Evolutionary conservation across 1,140 invertebrate species (phyloP).

Genomic region (Caenorhabditis remanei): DNA sequence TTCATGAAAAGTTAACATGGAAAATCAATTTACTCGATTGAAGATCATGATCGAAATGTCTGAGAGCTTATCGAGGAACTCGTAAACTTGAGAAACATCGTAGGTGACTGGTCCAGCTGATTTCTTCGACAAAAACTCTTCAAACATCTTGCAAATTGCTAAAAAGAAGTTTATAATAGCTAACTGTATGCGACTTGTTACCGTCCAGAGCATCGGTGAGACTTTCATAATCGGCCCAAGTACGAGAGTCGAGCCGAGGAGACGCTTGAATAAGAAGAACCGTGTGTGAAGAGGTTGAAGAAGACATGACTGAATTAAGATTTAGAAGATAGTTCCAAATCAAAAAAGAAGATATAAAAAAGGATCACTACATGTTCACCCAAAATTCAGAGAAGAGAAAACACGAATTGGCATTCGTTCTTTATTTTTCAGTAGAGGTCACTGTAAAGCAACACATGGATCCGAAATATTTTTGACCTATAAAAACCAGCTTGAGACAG

Average conservation of each 20-base stretch:
- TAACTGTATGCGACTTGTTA: conserved; percentile 70
- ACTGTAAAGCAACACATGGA: too few relatives aligned
- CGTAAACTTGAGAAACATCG: conserved; percentile 95
- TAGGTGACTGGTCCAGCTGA: conserved; percentile 92
- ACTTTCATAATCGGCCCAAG: conserved; percentile 95
- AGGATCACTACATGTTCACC: not conserved
- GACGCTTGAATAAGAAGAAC: conserved; percentile 93
- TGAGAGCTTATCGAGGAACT: conserved; percentile 93
- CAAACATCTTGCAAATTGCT: conserved; percentile 89
- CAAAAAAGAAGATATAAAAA: not conserved
- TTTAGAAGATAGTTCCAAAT: not conserved
- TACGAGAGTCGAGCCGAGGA: conserved; percentile 89
- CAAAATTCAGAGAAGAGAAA: too few relatives aligned
- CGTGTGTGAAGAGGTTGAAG: conserved; percentile 86
- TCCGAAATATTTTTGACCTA: too few relatives aligned
- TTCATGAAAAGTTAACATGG: not conserved
- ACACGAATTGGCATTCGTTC: too few relatives aligned
- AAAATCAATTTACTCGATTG: conserved; percentile 76
- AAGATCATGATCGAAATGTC: conserved; percentile 94
- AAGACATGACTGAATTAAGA: conserved; percentile 65
- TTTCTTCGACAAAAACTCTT: conserved; percentile 85
- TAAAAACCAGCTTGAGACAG: too few relatives aligned
- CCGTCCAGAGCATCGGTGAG: conserved; percentile 97
- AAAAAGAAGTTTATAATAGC: conserved; percentile 79
- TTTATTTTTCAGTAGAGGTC: too few relatives aligned